Percentiles rank a stretch among this genome's conserved stretches.
Evolutionary conservation across 2,113 vertebrate species (phyloP).

Genomic region (Columbina picui): DNA sequence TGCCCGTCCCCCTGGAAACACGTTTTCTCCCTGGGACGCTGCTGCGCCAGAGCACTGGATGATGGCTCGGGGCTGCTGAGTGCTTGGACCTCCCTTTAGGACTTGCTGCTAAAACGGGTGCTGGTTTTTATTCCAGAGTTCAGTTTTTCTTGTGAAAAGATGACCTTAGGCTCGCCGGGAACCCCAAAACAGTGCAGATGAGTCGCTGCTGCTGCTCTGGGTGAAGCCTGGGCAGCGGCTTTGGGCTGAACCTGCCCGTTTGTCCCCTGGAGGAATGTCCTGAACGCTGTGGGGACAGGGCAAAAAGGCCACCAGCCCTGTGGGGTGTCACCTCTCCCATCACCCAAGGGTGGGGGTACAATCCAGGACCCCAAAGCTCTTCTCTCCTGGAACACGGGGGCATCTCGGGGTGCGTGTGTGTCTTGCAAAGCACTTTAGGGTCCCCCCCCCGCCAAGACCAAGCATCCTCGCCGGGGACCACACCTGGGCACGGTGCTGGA

Average conservation of each 20-base stretch:
- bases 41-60: not conserved
- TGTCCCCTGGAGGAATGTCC: not conserved
- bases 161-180: not conserved
- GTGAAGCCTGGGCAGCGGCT: not conserved
- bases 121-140: not conserved
- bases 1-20: not conserved
- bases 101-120: not conserved
- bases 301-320: not conserved
- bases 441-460: not conserved
- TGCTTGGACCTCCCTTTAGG: not conserved
- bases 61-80: not conserved
- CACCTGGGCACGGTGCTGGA: not conserved
- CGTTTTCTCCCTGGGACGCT: not conserved
- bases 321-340: not conserved
- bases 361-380: not conserved
- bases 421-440: slow-evolving; percentile 55
- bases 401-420: not conserved
- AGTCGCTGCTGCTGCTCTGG: not conserved
- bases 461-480: not conserved
- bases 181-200: not conserved
- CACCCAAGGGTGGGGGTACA: not conserved
- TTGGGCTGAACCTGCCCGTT: not conserved
- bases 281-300: not conserved
- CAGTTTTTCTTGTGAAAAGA: not conserved
- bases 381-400: not conserved